These are phyloP conservation scores for Epiblema foenella DNA, from an alignment of 2,888 invertebrate genomes.

Conservation along the genomic window DNA sequence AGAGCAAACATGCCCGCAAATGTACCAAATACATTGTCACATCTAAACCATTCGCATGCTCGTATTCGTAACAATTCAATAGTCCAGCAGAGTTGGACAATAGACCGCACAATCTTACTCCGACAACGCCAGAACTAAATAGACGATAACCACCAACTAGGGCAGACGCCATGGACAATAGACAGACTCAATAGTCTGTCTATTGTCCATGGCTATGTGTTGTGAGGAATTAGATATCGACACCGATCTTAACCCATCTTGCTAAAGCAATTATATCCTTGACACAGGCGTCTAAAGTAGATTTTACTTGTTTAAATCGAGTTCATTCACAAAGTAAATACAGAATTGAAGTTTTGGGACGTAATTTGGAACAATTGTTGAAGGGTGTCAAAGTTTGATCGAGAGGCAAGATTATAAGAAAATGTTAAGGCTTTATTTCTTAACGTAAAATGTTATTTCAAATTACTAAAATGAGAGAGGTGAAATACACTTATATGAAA, in stretches of 20 bases:
- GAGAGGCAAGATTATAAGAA: neutral
- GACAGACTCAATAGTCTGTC: slow-evolving; percentile 11
- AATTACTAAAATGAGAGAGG: neutral
- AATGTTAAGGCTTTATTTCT: slow-evolving; percentile 1
- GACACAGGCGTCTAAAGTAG: neutral
- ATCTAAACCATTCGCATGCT: neutral
- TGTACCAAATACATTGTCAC: neutral
- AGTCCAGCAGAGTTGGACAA: slow-evolving; percentile 47
- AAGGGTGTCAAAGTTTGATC: slow-evolving; percentile 12
- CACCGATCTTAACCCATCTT: no score
- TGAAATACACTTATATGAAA: no score
- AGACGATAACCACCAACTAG: slow-evolving; percentile 36
- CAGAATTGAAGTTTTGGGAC: slow-evolving; percentile 12
- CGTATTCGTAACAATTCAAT: neutral
- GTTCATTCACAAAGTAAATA: slow-evolving; percentile 1
- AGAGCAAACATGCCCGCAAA: no score
- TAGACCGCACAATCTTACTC: slow-evolving; percentile 49
- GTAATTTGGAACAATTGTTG: slow-evolving; percentile 7
- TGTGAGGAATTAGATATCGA: slow-evolving; percentile 12
- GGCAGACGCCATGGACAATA: neutral
- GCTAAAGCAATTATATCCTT: neutral
- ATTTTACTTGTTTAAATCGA: neutral
- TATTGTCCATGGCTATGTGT: no score
- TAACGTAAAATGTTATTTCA: slow-evolving; percentile 1
- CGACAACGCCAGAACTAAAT: slow-evolving; percentile 40